Base-by-base conservation (phyloP, 2,797 vertebrate genomes). In the Macropodus opercularis region DNA sequence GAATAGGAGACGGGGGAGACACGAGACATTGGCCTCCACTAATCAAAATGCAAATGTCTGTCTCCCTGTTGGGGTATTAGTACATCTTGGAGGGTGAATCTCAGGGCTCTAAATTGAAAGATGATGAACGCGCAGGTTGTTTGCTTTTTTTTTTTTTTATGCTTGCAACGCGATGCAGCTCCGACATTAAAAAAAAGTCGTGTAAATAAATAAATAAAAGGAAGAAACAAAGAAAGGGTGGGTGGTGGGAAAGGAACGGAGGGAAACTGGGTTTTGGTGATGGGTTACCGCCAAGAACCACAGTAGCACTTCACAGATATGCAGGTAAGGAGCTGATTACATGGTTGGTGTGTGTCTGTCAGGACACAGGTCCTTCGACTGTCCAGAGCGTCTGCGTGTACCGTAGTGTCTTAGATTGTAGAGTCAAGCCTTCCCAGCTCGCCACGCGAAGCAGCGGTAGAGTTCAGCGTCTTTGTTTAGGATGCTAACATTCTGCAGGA, bases 1-100 rank as follows among this genome's bases (percentile, higher is more conserved):
- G 64, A 82, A 79, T 65, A 53, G 80, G 62, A 80, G 74, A 48
- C 10, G 53, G 32, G 74, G 46, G 55, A 80, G 59, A 69, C 19
- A 5, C 43, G 65, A 62, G 43, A 67, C n/a, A 40, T 29, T 31
- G 70, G 69, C 48, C 64, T 43, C 43, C 61, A 35, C 76, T 89
- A 87, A 90, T 92, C 85, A 86, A 89, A 88, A 91, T 90, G 87
- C 81, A 90, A 90, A 92, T 89, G 73, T 83, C 62, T 47, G 41
- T 57, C 70, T 84, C 75, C 79, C 79, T 53, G 46, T 69, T 72
- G 81, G 87, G 67, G 72, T 76, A 77, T 85, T 86, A 87, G 84
- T 69, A 62, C 83, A 77, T 90, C 75, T 74, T 72, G 66, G 71
- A 85, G 73, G 72, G 58, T 55, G 72, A 79, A 77, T 90, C 83